Percentiles rank a stretch among this genome's conserved stretches.
Conservation (phyloP, 2,797 vertebrate genomes). For the Cheirogaleus major region DNA sequence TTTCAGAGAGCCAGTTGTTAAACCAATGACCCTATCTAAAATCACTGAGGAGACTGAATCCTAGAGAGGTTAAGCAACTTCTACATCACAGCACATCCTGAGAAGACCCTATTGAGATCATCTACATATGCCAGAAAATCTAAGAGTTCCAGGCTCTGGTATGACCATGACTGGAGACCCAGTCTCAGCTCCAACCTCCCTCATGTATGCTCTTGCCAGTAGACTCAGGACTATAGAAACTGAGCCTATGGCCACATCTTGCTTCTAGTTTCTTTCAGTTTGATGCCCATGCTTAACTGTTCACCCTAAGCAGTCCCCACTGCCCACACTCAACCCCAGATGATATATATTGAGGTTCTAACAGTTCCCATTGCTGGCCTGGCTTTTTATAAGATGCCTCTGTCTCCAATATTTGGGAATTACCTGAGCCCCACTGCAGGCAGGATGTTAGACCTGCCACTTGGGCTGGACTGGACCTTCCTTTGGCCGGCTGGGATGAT, state of each 20-base stretch:
- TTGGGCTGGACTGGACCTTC: not conserved
- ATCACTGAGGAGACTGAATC: not conserved
- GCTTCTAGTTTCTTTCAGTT: not conserved
- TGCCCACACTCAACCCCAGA: not conserved
- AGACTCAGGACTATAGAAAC: not conserved
- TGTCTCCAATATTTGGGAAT: not conserved
- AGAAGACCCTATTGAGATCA: not conserved
- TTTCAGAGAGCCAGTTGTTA: not conserved
- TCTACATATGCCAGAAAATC: not conserved
- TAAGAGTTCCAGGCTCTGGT: not conserved
- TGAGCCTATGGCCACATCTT: not conserved
- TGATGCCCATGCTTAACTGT: not conserved
- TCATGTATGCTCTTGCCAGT: not conserved
- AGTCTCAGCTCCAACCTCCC: not conserved
- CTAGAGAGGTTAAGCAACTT: not conserved
- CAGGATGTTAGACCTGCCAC: not conserved
- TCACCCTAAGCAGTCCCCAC: not conserved
- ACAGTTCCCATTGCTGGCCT: not conserved
- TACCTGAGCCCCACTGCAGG: not conserved
- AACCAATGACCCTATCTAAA: not conserved
- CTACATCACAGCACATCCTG: not conserved
- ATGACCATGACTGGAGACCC: not conserved
- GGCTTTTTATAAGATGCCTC: not conserved
- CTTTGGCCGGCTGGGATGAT: not conserved
- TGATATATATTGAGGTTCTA: not conserved